These are phyloP conservation scores for Nysson spinosus DNA, from an alignment of 2,888 invertebrate genomes.

Conservation along the genomic window DNA sequence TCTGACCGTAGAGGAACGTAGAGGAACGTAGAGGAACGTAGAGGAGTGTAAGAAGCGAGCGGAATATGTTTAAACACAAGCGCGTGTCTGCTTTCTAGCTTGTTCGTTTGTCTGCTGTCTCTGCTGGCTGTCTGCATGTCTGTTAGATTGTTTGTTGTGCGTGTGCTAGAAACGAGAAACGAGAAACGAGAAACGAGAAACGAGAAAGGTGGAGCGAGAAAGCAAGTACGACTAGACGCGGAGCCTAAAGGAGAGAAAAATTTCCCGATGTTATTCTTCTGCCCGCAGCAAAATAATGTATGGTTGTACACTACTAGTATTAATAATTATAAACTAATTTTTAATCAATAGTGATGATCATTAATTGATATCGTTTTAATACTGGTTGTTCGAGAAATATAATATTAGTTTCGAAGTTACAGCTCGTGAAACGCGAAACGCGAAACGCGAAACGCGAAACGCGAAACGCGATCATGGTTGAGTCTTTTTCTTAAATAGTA, in stretches of 20 bases:
- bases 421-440: no score
- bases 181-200: constrained; percentile 28
- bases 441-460: no score
- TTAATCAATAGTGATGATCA: constrained; percentile 74
- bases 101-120: no score
- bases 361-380: constrained; percentile 75
- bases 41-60: no score
- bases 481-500: constrained; percentile 34
- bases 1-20: no score
- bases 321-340: constrained; percentile 76
- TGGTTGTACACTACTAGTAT: constrained; percentile 77
- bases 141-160: constrained; percentile 25
- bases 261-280: constrained; percentile 68
- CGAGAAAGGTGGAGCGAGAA: constrained; percentile 31
- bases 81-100: no score
- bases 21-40: no score
- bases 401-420: no score
- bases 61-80: no score
- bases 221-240: constrained; percentile 40
- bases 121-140: constrained; percentile 29
- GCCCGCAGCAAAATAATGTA: constrained; percentile 65
- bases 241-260: constrained; percentile 68
- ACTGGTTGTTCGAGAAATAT: constrained; percentile 76
- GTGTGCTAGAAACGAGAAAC: constrained; percentile 43
- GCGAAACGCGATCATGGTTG: constrained; percentile 36